A percentile compares a stretch with the other conserved stretches of the same genome.
Evolutionary conservation across 2,888 invertebrate species (phyloP).

Genomic region (Eupithecia insigniata): DNA sequence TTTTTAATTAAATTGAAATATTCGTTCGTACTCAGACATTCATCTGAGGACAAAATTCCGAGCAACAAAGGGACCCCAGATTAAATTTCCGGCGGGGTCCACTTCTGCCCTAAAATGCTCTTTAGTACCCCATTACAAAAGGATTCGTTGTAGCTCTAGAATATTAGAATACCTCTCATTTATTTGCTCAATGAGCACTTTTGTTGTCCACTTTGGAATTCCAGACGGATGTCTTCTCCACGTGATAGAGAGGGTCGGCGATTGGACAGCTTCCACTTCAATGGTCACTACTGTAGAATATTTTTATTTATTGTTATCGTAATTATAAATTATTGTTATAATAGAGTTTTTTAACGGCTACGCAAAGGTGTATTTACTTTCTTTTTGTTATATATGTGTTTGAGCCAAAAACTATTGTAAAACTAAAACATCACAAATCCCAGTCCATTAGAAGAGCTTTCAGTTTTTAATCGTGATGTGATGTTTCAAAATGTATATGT

Average conservation of each 20-base stretch:
- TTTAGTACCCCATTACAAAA: constrained; percentile 80
- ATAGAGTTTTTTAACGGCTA: background rate
- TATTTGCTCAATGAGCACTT: constrained; percentile 64
- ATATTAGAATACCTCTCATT: constrained; percentile 73
- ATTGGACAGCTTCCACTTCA: constrained; percentile 22
- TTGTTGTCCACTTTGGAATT: constrained; percentile 51
- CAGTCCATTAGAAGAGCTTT: no score
- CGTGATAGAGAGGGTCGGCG: constrained; percentile 24
- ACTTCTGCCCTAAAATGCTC: constrained; percentile 76
- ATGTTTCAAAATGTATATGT: background rate
- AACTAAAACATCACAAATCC: no score
- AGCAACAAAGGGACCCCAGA: constrained; percentile 77
- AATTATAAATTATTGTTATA: background rate
- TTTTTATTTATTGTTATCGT: background rate
- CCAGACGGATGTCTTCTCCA: constrained; percentile 36
- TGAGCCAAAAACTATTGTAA: background rate
- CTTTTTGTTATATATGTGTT: background rate
- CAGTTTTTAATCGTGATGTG: background rate
- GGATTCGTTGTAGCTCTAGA: constrained; percentile 68
- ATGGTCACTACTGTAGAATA: background rate
- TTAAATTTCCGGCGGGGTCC: constrained; percentile 81
- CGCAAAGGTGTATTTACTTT: background rate
- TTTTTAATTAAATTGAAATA: constrained; percentile 81
- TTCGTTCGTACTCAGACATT: constrained; percentile 74
- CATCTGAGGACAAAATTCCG: constrained; percentile 76